A percentile compares a stretch with the other conserved stretches of the same genome.
Evolutionary conservation across 2,888 invertebrate genomes (phyloP).

Genomic region (Phortica okadai): DNA sequence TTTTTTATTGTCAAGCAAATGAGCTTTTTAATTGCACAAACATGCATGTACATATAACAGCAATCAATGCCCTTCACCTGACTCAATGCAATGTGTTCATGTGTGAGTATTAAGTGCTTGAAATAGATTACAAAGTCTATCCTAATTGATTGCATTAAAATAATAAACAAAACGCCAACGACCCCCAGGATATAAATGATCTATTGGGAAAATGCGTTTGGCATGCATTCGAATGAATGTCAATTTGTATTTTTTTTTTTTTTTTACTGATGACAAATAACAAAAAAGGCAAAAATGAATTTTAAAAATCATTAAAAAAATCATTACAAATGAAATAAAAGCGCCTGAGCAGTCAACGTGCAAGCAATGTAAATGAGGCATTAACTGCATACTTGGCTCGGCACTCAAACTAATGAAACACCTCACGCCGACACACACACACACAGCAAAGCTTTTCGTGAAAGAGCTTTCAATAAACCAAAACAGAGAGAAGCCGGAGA

Average conservation of each 20-base stretch:
- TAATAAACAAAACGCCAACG: no score
- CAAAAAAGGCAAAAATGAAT: background rate
- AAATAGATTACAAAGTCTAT: no score
- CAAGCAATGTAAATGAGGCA: slow-evolving; percentile 41
- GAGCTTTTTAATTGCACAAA: no score
- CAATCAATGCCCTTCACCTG: no score
- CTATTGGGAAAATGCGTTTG: no score
- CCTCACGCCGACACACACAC: background rate
- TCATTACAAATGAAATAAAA: slow-evolving; percentile 39
- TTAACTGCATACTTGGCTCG: background rate
- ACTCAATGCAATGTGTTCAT: no score
- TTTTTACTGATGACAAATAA: background rate
- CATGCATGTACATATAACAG: no score
- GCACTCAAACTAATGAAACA: slow-evolving; percentile 4
- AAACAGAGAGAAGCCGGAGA: slow-evolving; percentile 5
- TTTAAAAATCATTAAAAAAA: slow-evolving; percentile 28
- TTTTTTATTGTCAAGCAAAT: no score
- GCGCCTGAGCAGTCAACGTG: slow-evolving; percentile 37
- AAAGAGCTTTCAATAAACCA: background rate
- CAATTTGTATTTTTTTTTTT: background rate
- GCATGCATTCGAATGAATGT: background rate
- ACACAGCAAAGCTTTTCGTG: background rate
- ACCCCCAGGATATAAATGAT: no score
- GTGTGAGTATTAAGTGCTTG: no score
- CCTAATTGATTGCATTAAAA: no score